Base-by-base conservation (phyloP, 2,113 vertebrate species). In the Bos javanicus region DNA sequence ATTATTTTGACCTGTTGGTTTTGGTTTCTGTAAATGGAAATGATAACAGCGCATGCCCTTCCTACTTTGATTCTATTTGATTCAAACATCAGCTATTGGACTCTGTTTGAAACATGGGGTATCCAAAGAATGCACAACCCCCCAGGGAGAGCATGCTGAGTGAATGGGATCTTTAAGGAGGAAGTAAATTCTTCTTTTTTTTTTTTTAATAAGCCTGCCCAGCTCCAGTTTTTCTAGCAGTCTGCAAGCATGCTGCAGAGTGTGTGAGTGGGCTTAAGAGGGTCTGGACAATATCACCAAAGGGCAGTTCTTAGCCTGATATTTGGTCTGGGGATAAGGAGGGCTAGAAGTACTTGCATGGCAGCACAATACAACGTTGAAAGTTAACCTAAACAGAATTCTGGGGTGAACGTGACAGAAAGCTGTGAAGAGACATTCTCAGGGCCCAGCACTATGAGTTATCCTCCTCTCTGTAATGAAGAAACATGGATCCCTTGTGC, bases 241-340 rank as follows among this genome's bases (percentile, higher is more conserved):
- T 85, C 52, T 81, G 10, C 46, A 95, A 90, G 93, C 91, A 74
- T 81, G 92, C 64, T 54, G 84, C 46, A 3, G 83, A 83, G 87
- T 56, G 21, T 33, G 71, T 90, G 36, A 87, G 60, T 26, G 26
- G 82, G 36, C 76, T 52, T 16, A 39, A 82, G 87, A 84, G 59
- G 43, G 78, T 91, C 98, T 98, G 98, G 97, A 98, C 78, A 98
- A 2, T 5, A 85, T 97, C 98, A 97, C 13, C 11, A 3, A 87
- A 80, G 57, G 84, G 39, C 78, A 85, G 64, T 87, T 52, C 19
- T 78, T 67, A 83, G 52, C 87, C 78, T 26, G 43, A 87, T 84
- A 92, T 52, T n/a, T 93, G 57, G 81, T 92, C 46, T 56, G 76
- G 39, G 80, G 62, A 81, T 54, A 54, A 59, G 28, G 6, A 15